Evolutionary conservation across 2,113 vertebrate genomes (phyloP).

Genomic region (Phylloscopus trochilus): DNA sequence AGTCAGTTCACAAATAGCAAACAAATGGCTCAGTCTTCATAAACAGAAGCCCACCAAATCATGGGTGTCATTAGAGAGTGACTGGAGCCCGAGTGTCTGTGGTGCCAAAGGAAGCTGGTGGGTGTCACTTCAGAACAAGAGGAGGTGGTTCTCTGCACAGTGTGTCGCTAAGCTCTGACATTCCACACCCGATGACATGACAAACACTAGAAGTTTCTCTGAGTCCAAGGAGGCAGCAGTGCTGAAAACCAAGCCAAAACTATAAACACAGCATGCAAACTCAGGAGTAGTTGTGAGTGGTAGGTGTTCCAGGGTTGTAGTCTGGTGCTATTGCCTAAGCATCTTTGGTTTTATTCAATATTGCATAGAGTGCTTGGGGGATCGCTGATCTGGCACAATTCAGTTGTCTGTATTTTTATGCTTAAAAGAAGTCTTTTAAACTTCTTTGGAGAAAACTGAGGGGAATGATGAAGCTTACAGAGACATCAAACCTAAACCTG

Average conservation of each 20-base stretch:
- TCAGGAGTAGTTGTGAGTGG: neutral
- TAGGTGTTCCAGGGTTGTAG: neutral
- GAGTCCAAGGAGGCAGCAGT: neutral
- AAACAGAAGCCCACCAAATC: neutral
- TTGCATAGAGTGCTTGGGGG: neutral
- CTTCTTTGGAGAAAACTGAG: neutral
- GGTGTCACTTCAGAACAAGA: conserved; percentile 13
- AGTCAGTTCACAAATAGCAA: neutral
- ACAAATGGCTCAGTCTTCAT: neutral
- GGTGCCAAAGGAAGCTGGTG: conserved; percentile 2
- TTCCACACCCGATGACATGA: neutral
- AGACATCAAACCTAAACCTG: neutral
- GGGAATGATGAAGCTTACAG: neutral
- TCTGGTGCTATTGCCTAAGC: neutral
- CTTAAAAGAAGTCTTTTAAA: neutral
- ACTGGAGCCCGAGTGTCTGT: neutral
- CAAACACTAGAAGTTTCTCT: neutral
- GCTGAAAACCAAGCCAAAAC: neutral
- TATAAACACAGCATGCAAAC: neutral
- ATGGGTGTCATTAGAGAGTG: neutral
- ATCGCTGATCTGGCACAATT: neutral
- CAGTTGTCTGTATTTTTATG: neutral
- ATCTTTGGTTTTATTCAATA: neutral
- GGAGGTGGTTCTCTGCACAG: conserved; percentile 22
- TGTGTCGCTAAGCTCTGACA: neutral